Percentiles rank a stretch among this genome's conserved stretches.
Evolutionary conservation across 1,140 invertebrate genomes (phyloP).

Genomic region (Neuroterus valhalla): DNA sequence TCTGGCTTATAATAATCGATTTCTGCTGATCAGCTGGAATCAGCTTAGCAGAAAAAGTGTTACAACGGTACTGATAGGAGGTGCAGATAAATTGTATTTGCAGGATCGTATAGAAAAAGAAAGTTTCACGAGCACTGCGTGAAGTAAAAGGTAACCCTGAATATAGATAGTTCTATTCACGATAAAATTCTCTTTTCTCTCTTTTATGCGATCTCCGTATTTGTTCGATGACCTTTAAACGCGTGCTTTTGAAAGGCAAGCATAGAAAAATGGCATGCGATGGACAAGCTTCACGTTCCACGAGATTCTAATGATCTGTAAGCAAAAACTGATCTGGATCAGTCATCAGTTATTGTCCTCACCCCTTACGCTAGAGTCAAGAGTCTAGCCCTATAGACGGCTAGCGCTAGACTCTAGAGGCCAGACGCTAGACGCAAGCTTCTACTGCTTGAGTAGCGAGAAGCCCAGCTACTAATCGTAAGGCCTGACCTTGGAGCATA

Average conservation of each 20-base stretch:
- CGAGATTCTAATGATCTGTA: background rate
- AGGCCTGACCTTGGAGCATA: too few species aligned
- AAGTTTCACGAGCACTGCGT: slow-evolving; percentile 3
- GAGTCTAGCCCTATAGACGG: too few species aligned
- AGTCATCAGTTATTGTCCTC: too few species aligned
- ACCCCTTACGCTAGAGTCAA: too few species aligned
- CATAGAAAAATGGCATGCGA: background rate
- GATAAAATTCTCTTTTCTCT: slow-evolving; percentile 6
- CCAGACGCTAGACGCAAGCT: too few species aligned
- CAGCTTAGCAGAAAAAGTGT: background rate
- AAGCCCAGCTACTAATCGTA: too few species aligned
- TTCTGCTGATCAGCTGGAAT: slow-evolving; percentile 12
- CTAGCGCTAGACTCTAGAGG: too few species aligned
- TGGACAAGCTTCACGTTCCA: slow-evolving; percentile 2
- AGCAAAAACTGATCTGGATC: background rate
- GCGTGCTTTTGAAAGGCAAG: background rate
- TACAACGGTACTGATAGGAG: slow-evolving; percentile 5
- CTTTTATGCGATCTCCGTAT: slow-evolving; percentile 15
- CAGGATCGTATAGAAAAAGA: slow-evolving; percentile 1
- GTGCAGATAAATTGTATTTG: slow-evolving; percentile 5
- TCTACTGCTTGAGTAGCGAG: too few species aligned
- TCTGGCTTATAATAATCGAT: slow-evolving; percentile 18
- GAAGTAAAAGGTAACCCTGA: background rate
- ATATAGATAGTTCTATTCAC: background rate
- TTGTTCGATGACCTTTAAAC: slow-evolving; percentile 16